Evolutionary conservation across 2,888 invertebrate genomes (phyloP).

Genomic region (Apamea anceps): DNA sequence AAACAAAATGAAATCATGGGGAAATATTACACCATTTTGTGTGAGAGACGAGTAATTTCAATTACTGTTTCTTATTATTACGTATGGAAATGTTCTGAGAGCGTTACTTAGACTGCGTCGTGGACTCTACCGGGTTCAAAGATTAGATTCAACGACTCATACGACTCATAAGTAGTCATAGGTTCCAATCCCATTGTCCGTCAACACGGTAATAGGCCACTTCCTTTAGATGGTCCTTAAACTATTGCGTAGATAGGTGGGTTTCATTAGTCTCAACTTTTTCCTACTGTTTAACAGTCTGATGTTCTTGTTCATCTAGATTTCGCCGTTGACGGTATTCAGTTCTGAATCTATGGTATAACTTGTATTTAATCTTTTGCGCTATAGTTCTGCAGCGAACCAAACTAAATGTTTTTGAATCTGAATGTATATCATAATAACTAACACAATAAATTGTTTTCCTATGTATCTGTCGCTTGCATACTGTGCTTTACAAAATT

Average conservation of each 20-base stretch:
- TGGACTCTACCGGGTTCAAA: slow-evolving; percentile 35
- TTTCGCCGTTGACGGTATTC: neutral
- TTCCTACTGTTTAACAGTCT: slow-evolving; percentile 1
- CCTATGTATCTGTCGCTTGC: neutral
- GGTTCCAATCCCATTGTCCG: slow-evolving; percentile 23
- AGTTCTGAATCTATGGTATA: neutral
- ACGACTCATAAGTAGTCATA: slow-evolving; percentile 20
- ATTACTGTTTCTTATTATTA: neutral
- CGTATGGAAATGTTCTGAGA: neutral
- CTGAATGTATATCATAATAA: neutral
- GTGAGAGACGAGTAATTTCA: neutral
- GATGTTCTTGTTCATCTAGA: neutral
- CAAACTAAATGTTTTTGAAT: neutral
- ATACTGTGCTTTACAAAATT: neutral
- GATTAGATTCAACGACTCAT: slow-evolving; percentile 33
- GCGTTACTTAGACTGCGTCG: slow-evolving; percentile 14
- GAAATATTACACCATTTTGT: slow-evolving; percentile 18
- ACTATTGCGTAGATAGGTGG: slow-evolving; percentile 6
- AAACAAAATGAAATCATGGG: neutral
- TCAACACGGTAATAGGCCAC: slow-evolving; percentile 43
- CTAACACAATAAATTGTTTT: neutral
- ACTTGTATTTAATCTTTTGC: neutral
- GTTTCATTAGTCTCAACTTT: slow-evolving; percentile 16
- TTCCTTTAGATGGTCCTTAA: slow-evolving; percentile 39
- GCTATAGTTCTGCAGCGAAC: neutral